phyloP scores from a whole-genome alignment of 2,797 vertebrate genomes.

The Acrossocheilus wenchowensis region DNA sequence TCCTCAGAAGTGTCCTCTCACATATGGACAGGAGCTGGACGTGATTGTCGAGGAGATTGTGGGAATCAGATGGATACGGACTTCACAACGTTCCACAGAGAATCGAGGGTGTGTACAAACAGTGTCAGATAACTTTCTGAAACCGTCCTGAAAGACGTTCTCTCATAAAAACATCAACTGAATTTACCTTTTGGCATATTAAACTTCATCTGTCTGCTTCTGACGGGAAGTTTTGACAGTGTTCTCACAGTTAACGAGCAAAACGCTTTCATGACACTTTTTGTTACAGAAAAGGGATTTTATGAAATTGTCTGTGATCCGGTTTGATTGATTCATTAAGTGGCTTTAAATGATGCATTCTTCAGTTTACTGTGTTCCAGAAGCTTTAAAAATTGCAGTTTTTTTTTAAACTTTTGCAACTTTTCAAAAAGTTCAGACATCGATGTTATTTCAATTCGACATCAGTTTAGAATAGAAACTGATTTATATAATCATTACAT shows the following conservation, averaged over 20 bases:
- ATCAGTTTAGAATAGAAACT: neutral
- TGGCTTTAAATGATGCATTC: neutral
- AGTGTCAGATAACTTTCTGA: conserved; percentile 33
- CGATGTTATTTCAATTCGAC: neutral
- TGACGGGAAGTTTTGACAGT: neutral
- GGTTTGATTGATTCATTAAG: neutral
- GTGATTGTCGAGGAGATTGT: neutral
- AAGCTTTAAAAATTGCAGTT: neutral
- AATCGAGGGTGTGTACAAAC: conserved; percentile 18
- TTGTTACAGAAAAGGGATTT: neutral
- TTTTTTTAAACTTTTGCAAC: too few relatives aligned
- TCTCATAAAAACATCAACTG: neutral
- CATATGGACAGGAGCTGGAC: neutral
- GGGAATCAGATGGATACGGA: neutral
- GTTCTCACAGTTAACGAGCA: neutral
- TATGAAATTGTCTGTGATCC: neutral
- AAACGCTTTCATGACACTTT: neutral
- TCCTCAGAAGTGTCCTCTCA: neutral
- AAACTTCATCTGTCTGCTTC: neutral
- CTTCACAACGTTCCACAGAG: conserved; percentile 21
- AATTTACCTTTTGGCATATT: neutral
- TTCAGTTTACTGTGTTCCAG: neutral
- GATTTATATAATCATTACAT: neutral
- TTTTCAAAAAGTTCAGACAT: neutral
- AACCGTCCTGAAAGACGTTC: neutral